These are phyloP conservation scores for Paelopatides confundens DNA, from an alignment of 53 echinoderm and acorn worm genomes.

Conservation along the genomic window DNA sequence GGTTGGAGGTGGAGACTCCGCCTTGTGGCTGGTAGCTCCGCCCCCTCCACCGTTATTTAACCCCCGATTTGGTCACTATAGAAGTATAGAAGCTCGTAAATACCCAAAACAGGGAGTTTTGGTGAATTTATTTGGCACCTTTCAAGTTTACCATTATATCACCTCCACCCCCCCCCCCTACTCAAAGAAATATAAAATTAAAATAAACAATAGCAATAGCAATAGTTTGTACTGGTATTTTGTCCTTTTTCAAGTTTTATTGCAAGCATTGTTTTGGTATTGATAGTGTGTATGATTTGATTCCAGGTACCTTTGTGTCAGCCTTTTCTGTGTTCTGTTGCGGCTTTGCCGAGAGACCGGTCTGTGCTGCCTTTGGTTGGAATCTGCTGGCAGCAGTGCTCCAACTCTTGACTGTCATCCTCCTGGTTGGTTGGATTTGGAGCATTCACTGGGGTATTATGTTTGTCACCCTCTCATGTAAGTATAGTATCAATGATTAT, in stretches of 20 bases:
- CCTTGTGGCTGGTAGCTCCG: too few relatives aligned
- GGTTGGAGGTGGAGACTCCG: slow-evolving; percentile 85
- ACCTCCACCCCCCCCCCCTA: too few relatives aligned
- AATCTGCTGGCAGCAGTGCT: slow-evolving; percentile 85
- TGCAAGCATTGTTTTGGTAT: background rate
- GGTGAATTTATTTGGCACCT: too few relatives aligned
- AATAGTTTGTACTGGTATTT: background rate
- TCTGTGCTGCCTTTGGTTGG: slow-evolving; percentile 88
- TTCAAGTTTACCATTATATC: too few relatives aligned
- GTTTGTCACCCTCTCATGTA: slow-evolving; percentile 89
- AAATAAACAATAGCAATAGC: background rate
- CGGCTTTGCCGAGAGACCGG: slow-evolving; percentile 80
- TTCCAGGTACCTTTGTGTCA: slow-evolving; percentile 83
- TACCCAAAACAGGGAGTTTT: too few relatives aligned
- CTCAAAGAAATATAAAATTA: too few relatives aligned
- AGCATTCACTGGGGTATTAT: slow-evolving; percentile 99
- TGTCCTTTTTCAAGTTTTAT: background rate
- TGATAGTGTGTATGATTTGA: too few relatives aligned
- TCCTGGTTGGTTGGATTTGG: slow-evolving; percentile 99
- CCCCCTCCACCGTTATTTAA: too few relatives aligned
- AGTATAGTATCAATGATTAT: too few relatives aligned
- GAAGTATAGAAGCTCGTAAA: too few relatives aligned
- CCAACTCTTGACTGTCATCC: slow-evolving; percentile 72
- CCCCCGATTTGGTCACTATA: too few relatives aligned
- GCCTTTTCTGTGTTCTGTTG: slow-evolving; percentile 97